A percentile compares a stretch with the other conserved stretches of the same genome.
Evolutionary conservation across 2,797 vertebrate species (phyloP).

Genomic region (Decapterus maruadsi): DNA sequence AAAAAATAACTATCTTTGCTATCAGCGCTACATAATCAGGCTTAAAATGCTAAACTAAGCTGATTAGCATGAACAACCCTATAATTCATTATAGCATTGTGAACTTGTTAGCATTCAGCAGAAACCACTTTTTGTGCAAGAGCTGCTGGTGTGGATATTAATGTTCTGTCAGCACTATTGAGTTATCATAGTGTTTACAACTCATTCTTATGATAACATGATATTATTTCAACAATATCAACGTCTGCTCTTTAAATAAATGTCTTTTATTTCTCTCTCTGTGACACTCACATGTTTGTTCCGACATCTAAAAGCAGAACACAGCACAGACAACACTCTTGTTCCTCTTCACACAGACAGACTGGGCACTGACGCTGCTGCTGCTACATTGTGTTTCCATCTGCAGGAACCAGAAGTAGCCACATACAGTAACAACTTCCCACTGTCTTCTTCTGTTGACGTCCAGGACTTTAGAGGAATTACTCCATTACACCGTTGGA

Average conservation of each 20-base stretch:
- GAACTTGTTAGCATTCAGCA: too few relatives aligned
- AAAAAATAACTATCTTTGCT: too few relatives aligned
- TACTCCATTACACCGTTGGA: conserved; percentile 9
- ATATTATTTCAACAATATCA: background rate
- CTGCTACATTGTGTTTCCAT: conserved; percentile 1
- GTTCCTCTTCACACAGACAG: background rate
- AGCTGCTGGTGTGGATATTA: too few relatives aligned
- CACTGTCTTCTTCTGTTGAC: conserved; percentile 8
- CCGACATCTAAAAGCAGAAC: background rate
- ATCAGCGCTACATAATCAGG: too few relatives aligned
- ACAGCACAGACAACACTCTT: background rate
- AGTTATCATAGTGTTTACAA: too few relatives aligned
- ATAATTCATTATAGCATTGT: background rate
- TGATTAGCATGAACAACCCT: background rate
- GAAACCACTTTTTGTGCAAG: too few relatives aligned
- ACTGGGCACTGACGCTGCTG: background rate
- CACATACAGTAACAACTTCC: conserved; percentile 25
- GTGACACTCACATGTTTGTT: background rate
- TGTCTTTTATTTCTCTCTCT: background rate
- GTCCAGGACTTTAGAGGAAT: conserved; percentile 21
- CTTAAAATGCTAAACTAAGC: background rate
- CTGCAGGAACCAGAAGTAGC: conserved; percentile 27
- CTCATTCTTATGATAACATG: background rate
- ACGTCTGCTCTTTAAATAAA: background rate
- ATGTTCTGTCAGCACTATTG: too few relatives aligned